These are phyloP conservation scores for Stenichneumon culpator DNA, from an alignment of 2,888 invertebrate genomes.

Conservation along the genomic window DNA sequence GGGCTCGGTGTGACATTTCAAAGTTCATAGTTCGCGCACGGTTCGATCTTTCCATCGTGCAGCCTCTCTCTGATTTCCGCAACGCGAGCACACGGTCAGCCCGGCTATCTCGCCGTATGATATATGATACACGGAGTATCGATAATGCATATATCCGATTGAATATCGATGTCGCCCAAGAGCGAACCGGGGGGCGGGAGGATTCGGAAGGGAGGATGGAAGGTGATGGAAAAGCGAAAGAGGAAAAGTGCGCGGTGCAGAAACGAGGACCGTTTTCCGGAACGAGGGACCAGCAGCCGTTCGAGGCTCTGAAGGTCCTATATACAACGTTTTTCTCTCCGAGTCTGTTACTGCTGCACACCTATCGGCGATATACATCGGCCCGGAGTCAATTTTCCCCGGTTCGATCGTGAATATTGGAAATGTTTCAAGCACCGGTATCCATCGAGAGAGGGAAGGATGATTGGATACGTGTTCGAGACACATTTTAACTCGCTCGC, in stretches of 20 bases:
- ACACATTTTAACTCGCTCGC: slow-evolving; percentile 37
- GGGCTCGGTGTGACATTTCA: slow-evolving; percentile 70
- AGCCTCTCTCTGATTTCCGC: slow-evolving; percentile 47
- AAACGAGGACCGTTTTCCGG: slow-evolving; percentile 63
- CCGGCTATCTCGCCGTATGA: slow-evolving; percentile 32
- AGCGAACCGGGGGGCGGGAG: slow-evolving; percentile 31
- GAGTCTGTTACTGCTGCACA: slow-evolving; percentile 2
- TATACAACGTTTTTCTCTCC: not conserved
- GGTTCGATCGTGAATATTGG: slow-evolving; percentile 63
- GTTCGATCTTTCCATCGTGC: slow-evolving; percentile 60
- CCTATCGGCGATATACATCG: slow-evolving; percentile 33
- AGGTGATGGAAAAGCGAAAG: slow-evolving; percentile 11
- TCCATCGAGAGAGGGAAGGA: slow-evolving; percentile 38
- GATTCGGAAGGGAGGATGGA: too few species aligned
- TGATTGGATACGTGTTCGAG: slow-evolving; percentile 64
- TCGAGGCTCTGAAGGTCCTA: slow-evolving; percentile 45
- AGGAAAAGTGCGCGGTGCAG: slow-evolving; percentile 40
- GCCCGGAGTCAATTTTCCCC: slow-evolving; percentile 46
- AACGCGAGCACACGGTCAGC: slow-evolving; percentile 59
- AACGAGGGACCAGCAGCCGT: slow-evolving; percentile 53
- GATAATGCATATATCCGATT: slow-evolving; percentile 61
- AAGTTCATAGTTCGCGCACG: slow-evolving; percentile 74
- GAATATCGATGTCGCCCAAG: slow-evolving; percentile 61
- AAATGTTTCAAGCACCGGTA: slow-evolving; percentile 49
- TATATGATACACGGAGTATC: slow-evolving; percentile 44